A percentile compares a stretch with the other conserved stretches of the same genome.
Conservation (phyloP, 2,888 invertebrate species). For the Heliconius sara region DNA sequence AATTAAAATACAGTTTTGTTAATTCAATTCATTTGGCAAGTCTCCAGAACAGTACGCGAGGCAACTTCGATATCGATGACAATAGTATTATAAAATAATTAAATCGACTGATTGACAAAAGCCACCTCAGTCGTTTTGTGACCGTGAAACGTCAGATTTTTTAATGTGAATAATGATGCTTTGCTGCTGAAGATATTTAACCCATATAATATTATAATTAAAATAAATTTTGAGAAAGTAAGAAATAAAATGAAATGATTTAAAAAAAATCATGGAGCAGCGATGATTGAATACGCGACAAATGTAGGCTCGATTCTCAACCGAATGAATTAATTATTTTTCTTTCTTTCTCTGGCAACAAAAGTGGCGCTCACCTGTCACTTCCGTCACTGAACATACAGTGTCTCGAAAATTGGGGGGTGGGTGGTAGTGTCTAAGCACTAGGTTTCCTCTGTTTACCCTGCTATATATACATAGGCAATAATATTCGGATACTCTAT, state of each 20-base stretch:
- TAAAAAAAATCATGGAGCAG: too few relatives aligned
- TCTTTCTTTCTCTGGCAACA: not conserved
- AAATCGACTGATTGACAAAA: not conserved
- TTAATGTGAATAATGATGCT: not conserved
- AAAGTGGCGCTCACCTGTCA: too few relatives aligned
- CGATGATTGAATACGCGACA: not conserved
- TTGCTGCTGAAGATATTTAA: not conserved
- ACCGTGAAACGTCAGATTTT: not conserved
- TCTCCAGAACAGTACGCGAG: not conserved
- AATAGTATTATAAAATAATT: conserved; percentile 9
- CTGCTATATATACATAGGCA: not conserved
- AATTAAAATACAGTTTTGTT: conserved; percentile 1
- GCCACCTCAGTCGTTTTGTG: not conserved
- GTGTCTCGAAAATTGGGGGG: not conserved
- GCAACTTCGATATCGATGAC: conserved; percentile 5
- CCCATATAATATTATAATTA: not conserved
- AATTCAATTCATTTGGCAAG: conserved; percentile 8
- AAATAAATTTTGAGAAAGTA: not conserved
- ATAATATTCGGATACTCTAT: not conserved
- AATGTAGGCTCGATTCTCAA: not conserved
- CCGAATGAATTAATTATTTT: too few relatives aligned
- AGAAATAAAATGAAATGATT: too few relatives aligned
- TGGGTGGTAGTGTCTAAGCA: not conserved
- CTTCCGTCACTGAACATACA: not conserved
- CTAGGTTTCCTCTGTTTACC: not conserved